These are phyloP conservation scores for Chesias legatella DNA, from an alignment of 2,888 invertebrate species.

Conservation along the genomic window DNA sequence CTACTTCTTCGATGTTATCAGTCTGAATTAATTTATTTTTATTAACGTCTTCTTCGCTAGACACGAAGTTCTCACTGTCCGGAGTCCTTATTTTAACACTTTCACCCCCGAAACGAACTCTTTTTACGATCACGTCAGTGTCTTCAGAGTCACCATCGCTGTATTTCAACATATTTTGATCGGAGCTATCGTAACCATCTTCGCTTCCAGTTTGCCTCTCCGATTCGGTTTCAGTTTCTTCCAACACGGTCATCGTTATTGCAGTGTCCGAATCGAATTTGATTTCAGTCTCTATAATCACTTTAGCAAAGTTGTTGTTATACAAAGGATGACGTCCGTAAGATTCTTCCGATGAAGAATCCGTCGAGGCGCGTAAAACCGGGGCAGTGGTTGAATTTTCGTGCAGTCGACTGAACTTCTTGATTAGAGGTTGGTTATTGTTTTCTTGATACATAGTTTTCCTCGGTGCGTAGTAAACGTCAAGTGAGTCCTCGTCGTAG, in stretches of 20 bases:
- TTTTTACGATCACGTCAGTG: conserved; percentile 79
- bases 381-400: conserved; percentile 50
- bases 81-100: conserved; percentile 91
- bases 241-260: conserved; percentile 91
- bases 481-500: conserved; percentile 71
- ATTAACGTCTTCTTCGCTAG: conserved; percentile 76
- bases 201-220: conserved; percentile 68
- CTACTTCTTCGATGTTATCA: conserved; percentile 42
- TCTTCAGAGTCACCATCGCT: conserved; percentile 83
- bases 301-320: conserved; percentile 78
- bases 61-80: conserved; percentile 86
- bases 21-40: conserved; percentile 36
- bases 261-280: conserved; percentile 89
- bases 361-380: conserved; percentile 58
- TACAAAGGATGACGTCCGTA: conserved; percentile 62
- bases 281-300: conserved; percentile 91
- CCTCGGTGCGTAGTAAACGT: conserved; percentile 69
- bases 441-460: conserved; percentile 47
- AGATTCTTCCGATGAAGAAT: conserved; percentile 82
- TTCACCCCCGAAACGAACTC: conserved; percentile 93
- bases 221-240: conserved; percentile 81
- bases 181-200: conserved; percentile 68
- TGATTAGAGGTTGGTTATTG: conserved; percentile 53
- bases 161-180: conserved; percentile 79
- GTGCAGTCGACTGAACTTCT: conserved; percentile 61